phyloP scores from a whole-genome alignment of 2,113 vertebrate species.

The Tylochromis polylepis region DNA sequence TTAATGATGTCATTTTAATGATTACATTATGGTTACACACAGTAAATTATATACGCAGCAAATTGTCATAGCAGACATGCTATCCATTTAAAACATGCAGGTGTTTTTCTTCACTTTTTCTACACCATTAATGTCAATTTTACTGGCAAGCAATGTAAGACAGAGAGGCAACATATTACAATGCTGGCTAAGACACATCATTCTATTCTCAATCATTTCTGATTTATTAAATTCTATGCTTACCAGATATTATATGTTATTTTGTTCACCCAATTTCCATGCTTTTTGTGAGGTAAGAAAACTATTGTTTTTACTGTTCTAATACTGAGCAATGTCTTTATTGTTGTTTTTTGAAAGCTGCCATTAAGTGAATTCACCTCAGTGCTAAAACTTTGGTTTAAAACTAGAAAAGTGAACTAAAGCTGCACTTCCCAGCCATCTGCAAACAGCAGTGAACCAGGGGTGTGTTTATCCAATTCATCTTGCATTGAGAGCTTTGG shows the following conservation, averaged over 20 bases:
- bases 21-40: neutral
- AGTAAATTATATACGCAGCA: neutral
- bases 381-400: neutral
- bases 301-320: neutral
- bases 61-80: neutral
- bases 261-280: neutral
- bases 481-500: neutral
- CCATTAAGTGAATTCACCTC: neutral
- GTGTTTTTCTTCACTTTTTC: neutral
- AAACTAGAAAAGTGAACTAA: neutral
- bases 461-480: neutral
- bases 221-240: neutral
- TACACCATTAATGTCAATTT: neutral
- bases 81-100: neutral
- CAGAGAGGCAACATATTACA: no score
- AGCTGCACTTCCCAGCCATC: neutral
- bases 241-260: accelerated
- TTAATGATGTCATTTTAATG: neutral
- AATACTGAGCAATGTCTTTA: neutral
- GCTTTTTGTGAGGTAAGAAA: neutral
- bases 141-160: neutral
- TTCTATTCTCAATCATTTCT: neutral
- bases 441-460: neutral
- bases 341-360: neutral
- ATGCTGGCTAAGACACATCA: no score